These are phyloP conservation scores for Gymnothorax reevesii DNA, from an alignment of 2,797 vertebrate species.

Conservation along the genomic window DNA sequence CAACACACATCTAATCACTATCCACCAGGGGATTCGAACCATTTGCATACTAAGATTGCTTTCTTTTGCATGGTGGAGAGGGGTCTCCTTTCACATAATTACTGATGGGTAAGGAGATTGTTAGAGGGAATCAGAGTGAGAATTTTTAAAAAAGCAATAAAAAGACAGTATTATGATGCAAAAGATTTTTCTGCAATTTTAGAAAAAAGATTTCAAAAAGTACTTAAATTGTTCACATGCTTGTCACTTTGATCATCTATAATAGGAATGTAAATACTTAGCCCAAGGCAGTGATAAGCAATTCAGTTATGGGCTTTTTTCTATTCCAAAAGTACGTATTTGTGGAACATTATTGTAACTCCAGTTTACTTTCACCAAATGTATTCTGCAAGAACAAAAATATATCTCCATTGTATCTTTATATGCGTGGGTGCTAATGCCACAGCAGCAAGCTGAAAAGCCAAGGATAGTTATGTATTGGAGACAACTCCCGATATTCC, in stretches of 20 bases:
- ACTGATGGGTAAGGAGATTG: constrained; percentile 87
- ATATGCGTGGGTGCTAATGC: no score
- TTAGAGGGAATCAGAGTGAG: constrained; percentile 79
- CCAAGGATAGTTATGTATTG: not conserved
- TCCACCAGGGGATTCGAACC: constrained; percentile 78
- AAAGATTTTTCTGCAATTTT: not conserved
- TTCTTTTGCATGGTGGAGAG: constrained; percentile 77
- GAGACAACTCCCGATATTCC: not conserved
- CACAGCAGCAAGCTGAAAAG: no score
- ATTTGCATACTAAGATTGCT: constrained; percentile 91
- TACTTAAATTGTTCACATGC: not conserved
- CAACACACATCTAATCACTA: constrained; percentile 79
- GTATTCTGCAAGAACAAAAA: no score
- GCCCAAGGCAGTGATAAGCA: not conserved
- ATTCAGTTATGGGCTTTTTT: not conserved
- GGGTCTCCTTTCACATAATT: constrained; percentile 81
- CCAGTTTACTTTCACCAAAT: not conserved
- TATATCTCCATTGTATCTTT: no score
- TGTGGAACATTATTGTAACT: not conserved
- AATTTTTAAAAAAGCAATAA: constrained; percentile 64
- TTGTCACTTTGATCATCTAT: not conserved
- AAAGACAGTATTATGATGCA: constrained; percentile 39
- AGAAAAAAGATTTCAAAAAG: constrained; percentile 32
- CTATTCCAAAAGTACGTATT: not conserved
- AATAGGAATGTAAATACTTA: not conserved